phyloP scores from a whole-genome alignment of 2,113 vertebrate species.

The Apeltes quadracus region DNA sequence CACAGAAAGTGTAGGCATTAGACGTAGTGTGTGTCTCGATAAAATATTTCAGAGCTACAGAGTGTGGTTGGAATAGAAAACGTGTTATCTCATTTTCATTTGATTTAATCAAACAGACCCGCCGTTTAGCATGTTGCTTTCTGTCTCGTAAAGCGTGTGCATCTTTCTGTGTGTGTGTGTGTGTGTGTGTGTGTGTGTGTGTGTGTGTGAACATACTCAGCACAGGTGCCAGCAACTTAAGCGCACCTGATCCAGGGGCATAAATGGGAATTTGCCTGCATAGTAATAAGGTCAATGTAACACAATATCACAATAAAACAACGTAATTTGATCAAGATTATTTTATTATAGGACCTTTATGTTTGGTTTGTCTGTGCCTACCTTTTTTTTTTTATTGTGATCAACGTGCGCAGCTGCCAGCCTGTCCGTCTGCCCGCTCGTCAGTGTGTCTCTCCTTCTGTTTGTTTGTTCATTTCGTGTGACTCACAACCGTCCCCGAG shows the following conservation, averaged over 20 bases:
- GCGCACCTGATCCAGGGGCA: slow-evolving; percentile 45
- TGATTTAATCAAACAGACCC: slow-evolving; percentile 55
- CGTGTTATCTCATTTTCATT: slow-evolving; percentile 50
- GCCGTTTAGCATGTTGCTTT: slow-evolving; percentile 59
- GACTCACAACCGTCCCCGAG: slow-evolving; percentile 35
- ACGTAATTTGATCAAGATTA: slow-evolving; percentile 65
- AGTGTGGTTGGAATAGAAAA: slow-evolving; percentile 59
- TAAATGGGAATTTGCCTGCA: slow-evolving; percentile 68
- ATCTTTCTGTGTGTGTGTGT: slow-evolving; percentile 7
- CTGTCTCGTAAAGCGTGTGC: slow-evolving; percentile 11
- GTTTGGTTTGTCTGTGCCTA: slow-evolving; percentile 57
- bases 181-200: background rate
- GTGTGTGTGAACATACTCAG: slow-evolving; percentile 6
- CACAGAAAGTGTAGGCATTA: slow-evolving; percentile 19
- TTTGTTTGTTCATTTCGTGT: slow-evolving; percentile 25
- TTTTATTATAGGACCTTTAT: slow-evolving; percentile 67
- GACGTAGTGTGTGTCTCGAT: slow-evolving; percentile 46
- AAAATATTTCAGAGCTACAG: slow-evolving; percentile 49
- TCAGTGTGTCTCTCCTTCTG: slow-evolving; percentile 34
- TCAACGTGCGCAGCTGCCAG: slow-evolving; percentile 48
- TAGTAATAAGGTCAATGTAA: slow-evolving; percentile 59
- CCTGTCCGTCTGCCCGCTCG: slow-evolving; percentile 7
- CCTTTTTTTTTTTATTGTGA: slow-evolving; percentile 54
- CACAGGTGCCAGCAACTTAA: slow-evolving; percentile 62
- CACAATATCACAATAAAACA: slow-evolving; percentile 67